Evolutionary conservation across 2,888 invertebrate species (phyloP), one percentile per base, ranked within the genome.

Genomic region (Vandiemenella viatica): DNA sequence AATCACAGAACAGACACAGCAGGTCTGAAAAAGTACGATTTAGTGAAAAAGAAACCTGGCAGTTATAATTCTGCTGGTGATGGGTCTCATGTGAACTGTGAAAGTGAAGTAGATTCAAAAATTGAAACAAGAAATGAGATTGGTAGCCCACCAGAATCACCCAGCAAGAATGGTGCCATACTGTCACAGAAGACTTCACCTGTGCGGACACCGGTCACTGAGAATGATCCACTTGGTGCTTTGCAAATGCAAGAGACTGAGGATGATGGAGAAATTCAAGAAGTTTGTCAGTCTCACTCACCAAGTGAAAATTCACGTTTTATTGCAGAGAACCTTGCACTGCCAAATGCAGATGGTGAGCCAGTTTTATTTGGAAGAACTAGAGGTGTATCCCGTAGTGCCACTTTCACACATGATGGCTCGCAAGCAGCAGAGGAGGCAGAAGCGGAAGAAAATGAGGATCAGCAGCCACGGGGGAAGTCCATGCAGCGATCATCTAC

Each of bases 211-310:
- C 85, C 89, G 0, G 90, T 93, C 1, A 84, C 91, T 0, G 80
- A 87, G 61, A 90, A 92, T 65, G 93, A 93, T 69, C 93, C 93
- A 0, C 69, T 93, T 18, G 93, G 92, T 5, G 89, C 91, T 4
- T 70, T 92, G 2, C 61, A 65, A 46, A 64, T 64, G 46, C 67
- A 67, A 42, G 66, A 48, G 8, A n/a, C n/a, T n/a, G 69, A 67
- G 45, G 52, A 53, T 54, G 65, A 66, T 46, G 61, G 63, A 43
- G 47, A 50, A 7, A n/a, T 20, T 10, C n/a, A 5, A 15, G 46
- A 46, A 5, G 40, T 38, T 13, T 38, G 22, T 38, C 32, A 23
- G 6, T 40, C 38, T 6, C 49, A 45, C 15, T 21, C 40, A n/a
- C 15, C 43, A 6, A 48, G 16, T 44, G 37, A 1, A 18, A 43